Evolutionary conservation across 2,888 invertebrate species (phyloP).

Genomic region (Deilephila elpenor): DNA sequence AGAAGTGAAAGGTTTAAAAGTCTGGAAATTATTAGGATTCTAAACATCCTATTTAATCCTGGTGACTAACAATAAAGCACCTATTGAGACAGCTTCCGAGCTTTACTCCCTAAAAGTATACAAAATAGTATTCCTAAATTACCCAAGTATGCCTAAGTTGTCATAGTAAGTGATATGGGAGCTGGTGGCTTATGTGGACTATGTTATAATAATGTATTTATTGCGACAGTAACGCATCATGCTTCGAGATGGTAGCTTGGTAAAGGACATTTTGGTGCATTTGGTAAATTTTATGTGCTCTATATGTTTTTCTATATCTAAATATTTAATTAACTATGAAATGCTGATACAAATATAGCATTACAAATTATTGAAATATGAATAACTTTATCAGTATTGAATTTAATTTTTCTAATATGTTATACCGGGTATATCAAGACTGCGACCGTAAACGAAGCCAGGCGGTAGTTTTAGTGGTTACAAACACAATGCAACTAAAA

Average conservation of each 20-base stretch:
- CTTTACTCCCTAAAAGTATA: neutral
- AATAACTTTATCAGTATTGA: no score
- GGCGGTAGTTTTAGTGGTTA: no score
- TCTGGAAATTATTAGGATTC: neutral
- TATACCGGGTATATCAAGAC: no score
- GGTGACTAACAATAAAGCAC: slow-evolving; percentile 11
- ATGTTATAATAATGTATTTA: slow-evolving; percentile 42
- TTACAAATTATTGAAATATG: neutral
- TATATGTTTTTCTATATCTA: slow-evolving; percentile 47
- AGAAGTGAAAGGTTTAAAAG: no score
- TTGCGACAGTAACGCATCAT: slow-evolving; percentile 62
- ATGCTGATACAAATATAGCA: slow-evolving; percentile 44
- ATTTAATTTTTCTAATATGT: no score
- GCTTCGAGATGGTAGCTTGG: slow-evolving; percentile 73
- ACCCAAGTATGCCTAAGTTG: no score
- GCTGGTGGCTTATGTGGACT: slow-evolving; percentile 11
- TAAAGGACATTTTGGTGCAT: slow-evolving; percentile 71
- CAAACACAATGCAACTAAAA: no score
- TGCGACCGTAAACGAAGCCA: no score
- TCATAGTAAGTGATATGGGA: neutral
- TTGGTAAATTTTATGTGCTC: slow-evolving; percentile 67
- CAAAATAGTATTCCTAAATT: neutral
- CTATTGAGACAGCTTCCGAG: neutral
- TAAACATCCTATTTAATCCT: neutral
- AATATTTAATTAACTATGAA: slow-evolving; percentile 41